A percentile compares a stretch with the other conserved stretches of the same genome.
phyloP scores from a whole-genome alignment of 2,888 invertebrate genomes.

The Pterostichus niger region DNA sequence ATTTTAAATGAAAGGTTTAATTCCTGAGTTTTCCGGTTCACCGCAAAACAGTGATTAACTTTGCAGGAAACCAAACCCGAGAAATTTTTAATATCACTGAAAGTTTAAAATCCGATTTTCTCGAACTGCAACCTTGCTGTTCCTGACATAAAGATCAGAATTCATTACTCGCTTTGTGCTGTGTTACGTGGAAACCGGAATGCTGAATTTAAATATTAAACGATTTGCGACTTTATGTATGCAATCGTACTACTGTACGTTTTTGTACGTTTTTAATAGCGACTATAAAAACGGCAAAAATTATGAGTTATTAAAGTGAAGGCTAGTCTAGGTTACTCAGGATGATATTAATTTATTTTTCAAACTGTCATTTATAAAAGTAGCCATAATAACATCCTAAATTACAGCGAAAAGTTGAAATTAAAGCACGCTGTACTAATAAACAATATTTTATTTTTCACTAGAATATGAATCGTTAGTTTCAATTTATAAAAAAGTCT shows the following conservation, averaged over 20 bases:
- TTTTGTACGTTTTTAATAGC: too few relatives aligned
- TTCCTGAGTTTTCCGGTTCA: conserved; percentile 3
- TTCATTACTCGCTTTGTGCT: conserved; percentile 32
- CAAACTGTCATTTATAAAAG: too few relatives aligned
- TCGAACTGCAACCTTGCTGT: conserved; percentile 25
- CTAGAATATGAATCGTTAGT: too few relatives aligned
- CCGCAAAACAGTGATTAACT: conserved; percentile 44
- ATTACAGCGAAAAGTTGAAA: too few relatives aligned
- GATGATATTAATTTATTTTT: too few relatives aligned
- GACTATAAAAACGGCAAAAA: background rate
- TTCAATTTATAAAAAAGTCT: too few relatives aligned
- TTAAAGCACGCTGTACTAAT: too few relatives aligned
- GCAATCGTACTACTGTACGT: background rate
- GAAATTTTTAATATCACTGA: conserved; percentile 60
- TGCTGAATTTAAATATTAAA: conserved; percentile 40
- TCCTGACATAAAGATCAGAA: conserved; percentile 42
- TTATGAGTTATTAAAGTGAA: background rate
- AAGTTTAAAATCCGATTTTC: conserved; percentile 60
- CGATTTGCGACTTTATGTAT: conserved; percentile 8
- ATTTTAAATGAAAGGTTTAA: background rate
- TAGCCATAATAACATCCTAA: too few relatives aligned
- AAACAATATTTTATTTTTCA: too few relatives aligned
- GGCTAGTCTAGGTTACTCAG: too few relatives aligned
- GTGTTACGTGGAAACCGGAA: background rate
- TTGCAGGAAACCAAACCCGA: conserved; percentile 29